These are phyloP conservation scores for Drosophila bipectinata DNA, from an alignment of 1,140 invertebrate genomes.

Conservation along the genomic window DNA sequence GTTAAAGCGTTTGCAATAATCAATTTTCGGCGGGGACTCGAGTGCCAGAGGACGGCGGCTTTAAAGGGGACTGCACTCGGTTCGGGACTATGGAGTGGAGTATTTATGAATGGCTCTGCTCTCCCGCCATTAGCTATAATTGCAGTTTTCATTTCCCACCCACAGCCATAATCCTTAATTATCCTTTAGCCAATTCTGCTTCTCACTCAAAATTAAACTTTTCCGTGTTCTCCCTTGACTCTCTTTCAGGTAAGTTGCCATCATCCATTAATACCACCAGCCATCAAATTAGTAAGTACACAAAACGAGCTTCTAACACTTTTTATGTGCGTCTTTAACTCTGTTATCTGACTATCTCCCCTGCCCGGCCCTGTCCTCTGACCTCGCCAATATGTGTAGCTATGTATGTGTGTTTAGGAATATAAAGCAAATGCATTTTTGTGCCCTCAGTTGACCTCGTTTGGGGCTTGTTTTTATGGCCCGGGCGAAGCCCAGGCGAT, in stretches of 20 bases:
- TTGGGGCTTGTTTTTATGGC: conserved; percentile 77
- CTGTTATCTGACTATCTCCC: conserved; percentile 38
- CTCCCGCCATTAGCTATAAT: not conserved
- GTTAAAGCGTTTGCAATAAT: conserved; percentile 50
- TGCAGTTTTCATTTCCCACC: conserved; percentile 14
- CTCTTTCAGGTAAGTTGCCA: conserved; percentile 79
- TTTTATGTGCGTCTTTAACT: conserved; percentile 75
- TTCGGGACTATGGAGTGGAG: not conserved
- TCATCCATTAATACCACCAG: conserved; percentile 81
- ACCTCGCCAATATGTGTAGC: not conserved
- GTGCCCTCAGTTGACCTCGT: conserved; percentile 77
- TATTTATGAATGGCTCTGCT: too few relatives aligned
- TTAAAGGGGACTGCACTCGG: conserved; percentile 15
- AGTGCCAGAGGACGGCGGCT: conserved; percentile 18
- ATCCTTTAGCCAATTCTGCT: conserved; percentile 39
- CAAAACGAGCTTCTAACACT: conserved; percentile 79
- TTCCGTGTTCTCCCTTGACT: conserved; percentile 41
- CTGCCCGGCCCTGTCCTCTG: not conserved
- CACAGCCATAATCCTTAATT: conserved; percentile 23
- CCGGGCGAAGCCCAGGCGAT: conserved; percentile 58
- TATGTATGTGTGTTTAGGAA: conserved; percentile 15
- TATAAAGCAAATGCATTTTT: conserved; percentile 71
- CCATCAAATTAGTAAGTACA: conserved; percentile 81
- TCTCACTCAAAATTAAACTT: conserved; percentile 59
- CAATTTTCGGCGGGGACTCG: conserved; percentile 39